Evolutionary conservation across 2,888 invertebrate species (phyloP).

Genomic region (Mythimna lalbum): DNA sequence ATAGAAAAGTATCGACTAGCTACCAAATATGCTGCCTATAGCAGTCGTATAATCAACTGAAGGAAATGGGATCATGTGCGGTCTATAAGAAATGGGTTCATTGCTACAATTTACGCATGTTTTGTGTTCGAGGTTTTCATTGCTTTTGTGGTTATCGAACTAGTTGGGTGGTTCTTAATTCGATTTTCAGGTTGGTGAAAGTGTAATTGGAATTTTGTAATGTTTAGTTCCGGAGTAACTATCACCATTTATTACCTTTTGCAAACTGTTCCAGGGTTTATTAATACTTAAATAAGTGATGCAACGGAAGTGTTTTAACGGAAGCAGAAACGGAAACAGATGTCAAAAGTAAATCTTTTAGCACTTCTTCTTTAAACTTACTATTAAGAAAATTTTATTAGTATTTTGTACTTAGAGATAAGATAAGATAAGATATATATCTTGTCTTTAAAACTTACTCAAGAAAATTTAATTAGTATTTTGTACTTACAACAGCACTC

Average conservation of each 20-base stretch:
- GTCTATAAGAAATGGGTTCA: constrained; percentile 45
- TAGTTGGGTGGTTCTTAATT: constrained; percentile 37
- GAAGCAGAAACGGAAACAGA: too few relatives aligned
- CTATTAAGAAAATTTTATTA: too few relatives aligned
- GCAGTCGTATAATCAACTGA: constrained; percentile 51
- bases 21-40: constrained; percentile 41
- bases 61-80: constrained; percentile 54
- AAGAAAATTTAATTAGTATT: too few relatives aligned
- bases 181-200: constrained; percentile 30
- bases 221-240: background rate
- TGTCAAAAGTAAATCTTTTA: too few relatives aligned
- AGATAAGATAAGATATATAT: too few relatives aligned
- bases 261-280: too few relatives aligned
- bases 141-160: constrained; percentile 39
- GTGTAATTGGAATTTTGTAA: constrained; percentile 14
- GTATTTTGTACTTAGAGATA: too few relatives aligned
- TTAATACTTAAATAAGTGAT: too few relatives aligned
- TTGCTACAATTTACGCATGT: constrained; percentile 43
- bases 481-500: too few relatives aligned
- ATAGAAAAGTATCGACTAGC: constrained; percentile 49
- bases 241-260: background rate
- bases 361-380: too few relatives aligned
- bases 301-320: too few relatives aligned
- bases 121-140: constrained; percentile 37
- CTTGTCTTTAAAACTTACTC: too few relatives aligned